A percentile compares a stretch with the other conserved stretches of the same genome.
Evolutionary conservation across 30 jellyfish, hydroid and myxozoan genomes (phyloP).

Genomic region (Phacellophora camtschatica): DNA sequence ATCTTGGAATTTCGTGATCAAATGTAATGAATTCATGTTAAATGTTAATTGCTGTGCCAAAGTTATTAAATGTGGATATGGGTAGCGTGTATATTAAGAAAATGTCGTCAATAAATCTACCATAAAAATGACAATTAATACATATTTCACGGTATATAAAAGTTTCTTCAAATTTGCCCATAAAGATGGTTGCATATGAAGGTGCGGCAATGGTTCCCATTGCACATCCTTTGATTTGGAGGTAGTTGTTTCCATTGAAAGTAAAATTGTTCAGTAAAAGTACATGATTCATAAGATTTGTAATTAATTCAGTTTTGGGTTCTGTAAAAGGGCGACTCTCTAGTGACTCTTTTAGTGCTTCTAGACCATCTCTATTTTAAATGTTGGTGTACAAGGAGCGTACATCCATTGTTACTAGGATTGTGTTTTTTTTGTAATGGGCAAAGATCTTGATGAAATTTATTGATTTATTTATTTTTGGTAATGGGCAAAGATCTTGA

Average conservation of each 20-base stretch:
- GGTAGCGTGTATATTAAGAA: constrained; percentile 26
- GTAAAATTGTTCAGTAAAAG: not conserved
- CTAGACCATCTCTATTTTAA: constrained; percentile 1
- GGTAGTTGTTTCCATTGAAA: constrained; percentile 13
- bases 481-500: too few species aligned
- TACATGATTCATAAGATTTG: not conserved
- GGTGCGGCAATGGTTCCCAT: constrained; percentile 64
- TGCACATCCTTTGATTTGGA: constrained; percentile 35
- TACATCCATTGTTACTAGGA: too few species aligned
- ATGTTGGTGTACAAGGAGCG: constrained; percentile 7
- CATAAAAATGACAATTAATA: not conserved
- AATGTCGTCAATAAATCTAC: constrained; percentile 45
- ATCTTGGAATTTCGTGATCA: too few species aligned
- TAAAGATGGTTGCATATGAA: constrained; percentile 44
- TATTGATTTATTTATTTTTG: too few species aligned
- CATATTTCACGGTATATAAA: not conserved
- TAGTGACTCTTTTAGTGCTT: not conserved
- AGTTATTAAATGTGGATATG: too few species aligned
- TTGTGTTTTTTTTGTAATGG: too few species aligned
- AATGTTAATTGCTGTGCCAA: too few species aligned
- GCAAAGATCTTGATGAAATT: too few species aligned
- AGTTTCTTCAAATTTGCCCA: constrained; percentile 39
- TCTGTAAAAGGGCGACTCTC: not conserved
- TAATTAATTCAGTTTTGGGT: not conserved
- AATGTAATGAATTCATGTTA: too few species aligned